Evolutionary conservation across 2,888 invertebrate genomes (phyloP).

Genomic region (Argyresthia albistria): DNA sequence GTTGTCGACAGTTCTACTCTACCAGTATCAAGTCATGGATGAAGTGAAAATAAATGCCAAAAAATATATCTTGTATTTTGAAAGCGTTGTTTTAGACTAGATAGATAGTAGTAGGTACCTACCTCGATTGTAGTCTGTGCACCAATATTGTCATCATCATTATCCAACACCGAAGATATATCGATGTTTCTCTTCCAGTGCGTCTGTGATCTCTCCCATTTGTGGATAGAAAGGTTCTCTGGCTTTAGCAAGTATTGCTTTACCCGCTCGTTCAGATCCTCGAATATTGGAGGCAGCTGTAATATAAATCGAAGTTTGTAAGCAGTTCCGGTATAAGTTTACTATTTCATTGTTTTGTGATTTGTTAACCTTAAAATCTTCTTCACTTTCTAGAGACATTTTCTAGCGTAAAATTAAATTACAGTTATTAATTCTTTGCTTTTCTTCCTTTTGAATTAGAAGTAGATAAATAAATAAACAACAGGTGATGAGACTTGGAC

Average conservation of each 20-base stretch:
- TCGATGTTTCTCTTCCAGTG: constrained; percentile 75
- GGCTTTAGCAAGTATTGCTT: constrained; percentile 77
- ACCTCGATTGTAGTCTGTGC: constrained; percentile 54
- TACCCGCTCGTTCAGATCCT: constrained; percentile 75
- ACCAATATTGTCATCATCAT: constrained; percentile 29
- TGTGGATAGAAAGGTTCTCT: constrained; percentile 81
- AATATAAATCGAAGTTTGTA: neutral
- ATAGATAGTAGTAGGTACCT: no score
- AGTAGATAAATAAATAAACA: no score
- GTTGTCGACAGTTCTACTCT: no score
- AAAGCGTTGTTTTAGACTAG: no score
- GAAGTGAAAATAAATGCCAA: no score
- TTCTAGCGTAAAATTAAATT: no score
- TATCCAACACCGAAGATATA: constrained; percentile 63
- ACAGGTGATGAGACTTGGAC: no score
- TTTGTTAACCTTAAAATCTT: constrained; percentile 11
- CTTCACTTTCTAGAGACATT: constrained; percentile 10
- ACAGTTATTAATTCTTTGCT: no score
- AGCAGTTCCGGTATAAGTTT: neutral
- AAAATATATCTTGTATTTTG: no score
- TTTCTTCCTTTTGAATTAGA: no score
- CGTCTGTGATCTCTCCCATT: constrained; percentile 77
- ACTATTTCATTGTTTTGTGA: neutral
- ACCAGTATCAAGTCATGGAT: no score
- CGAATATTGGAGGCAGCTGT: constrained; percentile 76